Evolutionary conservation across 2,888 invertebrate species (phyloP), one percentile per base, ranked within the genome.

Genomic region (Hydrotaea cyrtoneurina): DNA sequence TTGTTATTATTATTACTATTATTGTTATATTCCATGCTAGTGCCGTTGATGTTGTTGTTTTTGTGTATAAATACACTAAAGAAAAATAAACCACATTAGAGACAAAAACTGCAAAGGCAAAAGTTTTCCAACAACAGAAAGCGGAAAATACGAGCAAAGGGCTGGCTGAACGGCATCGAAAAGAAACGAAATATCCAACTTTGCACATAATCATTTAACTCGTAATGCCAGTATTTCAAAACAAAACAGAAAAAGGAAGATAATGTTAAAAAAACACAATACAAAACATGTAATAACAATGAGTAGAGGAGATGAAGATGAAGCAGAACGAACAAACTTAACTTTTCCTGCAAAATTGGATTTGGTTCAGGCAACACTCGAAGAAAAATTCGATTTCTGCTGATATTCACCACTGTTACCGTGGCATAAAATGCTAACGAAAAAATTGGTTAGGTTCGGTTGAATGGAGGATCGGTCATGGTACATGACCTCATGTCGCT

Each of bases 141-240:
- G 31, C 36, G 64, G 17, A 64, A 36, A 5, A 64, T 59, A 26
- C 19, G 62, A 31, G n/a, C 64, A 31, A 17, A 66, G 31, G 7
- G 10, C 66, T 66, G 7, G 10, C 66, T 66, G 21, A 66, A 17
- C 21, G 64, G 17, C 15, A 43, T 11, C 19, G 19, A 11, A 43
- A 59, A 13, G 59, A 17, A 26, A 57, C 21, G 55, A 57, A 57
- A 17, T 7, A 64, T 19, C 66, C 39, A 66, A 66, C 66, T 66
- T 66, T 66, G 66, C 21, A 21, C 66, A 66, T 66, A 66, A 66
- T 66, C 66, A 66, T 66, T 66, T 66, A 66, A 66, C 39, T 66
- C 19, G 66, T 66, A 66, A 66, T 66, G 39, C 17, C 19, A 66
- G 66, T 11, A 66, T 66, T 43, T 66, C 66, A 39, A 43, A 39